Base-by-base conservation (phyloP, 2,888 invertebrate genomes). In the Nebria salina region DNA sequence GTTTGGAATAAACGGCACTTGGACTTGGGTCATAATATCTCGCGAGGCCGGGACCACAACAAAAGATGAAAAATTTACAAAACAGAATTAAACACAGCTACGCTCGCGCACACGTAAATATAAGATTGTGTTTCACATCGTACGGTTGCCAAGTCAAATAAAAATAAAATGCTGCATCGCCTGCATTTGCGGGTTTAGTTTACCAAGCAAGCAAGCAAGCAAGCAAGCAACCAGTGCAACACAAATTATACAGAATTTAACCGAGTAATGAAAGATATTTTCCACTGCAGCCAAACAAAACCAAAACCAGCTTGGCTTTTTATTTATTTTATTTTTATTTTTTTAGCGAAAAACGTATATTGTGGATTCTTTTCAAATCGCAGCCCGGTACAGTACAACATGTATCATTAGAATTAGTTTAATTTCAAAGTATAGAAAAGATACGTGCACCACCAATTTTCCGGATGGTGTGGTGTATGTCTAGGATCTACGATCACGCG, bases 31-130 rank as follows among this genome's bases (percentile, higher is more conserved):
- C 54, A 54, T 13, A 13, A 54, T 54, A 54, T 54, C 13, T 54
- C 13, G 13, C 54, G 13, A 34, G 34, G 5, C 34, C 2, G 5
- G 34, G 54, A 8, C 54, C 70, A 76, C 76, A 76, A 68, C 64
- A 25, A 42, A 75, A 75, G 70, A 76, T 70, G 76, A 76, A 76
- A 76, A 76, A 76, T 76, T 76, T 68, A 66, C 70, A 66, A 68
- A 76, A 76, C 76, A 76, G 54, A 76, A 76, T 76, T 76, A 76
- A 76, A 76, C 70, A 76, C 76, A 76, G 43, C n/a, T 65, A 43
- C 13, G 54, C 43, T 34, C 76, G 43, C 54, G 54, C 70, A 76
- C 41, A 54, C 54, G 13, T 13, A 13, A 54, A 54, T 54, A 6
- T 70, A 76, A 68, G 54, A 76, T 65, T 76, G 70, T 70, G 70